Base-by-base conservation (phyloP, 1,140 invertebrate species). In the Laupala kohalensis region DNA sequence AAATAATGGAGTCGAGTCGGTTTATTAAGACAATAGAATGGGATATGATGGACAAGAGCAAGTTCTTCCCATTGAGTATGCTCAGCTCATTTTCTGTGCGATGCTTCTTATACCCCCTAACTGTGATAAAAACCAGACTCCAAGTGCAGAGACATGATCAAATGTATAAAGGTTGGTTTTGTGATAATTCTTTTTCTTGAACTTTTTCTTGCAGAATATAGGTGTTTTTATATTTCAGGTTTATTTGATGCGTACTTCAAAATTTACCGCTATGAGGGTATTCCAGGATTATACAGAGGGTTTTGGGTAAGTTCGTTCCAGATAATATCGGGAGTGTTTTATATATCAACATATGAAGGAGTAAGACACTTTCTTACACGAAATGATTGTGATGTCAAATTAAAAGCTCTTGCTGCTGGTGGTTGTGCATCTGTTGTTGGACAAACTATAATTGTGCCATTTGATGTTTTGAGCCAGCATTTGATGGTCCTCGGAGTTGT, bases 21-120 rank as follows among this genome's bases (percentile, higher is more conserved):
- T 85, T 89, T 67, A 92, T 95, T 74, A 87, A 88, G 53, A 94
- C 90, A n/a, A 97, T 99, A 75, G 95, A 99, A 83, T 97, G 96
- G 93, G 87, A 97, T 73, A 98, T 99, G 95, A 94, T 99, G 93
- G 93, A 99, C 80, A 97, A 97, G 77, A 88, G 85, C 25, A 79
- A 96, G 89, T 86, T 96, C 91, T 84, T 96, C 89, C 95, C 96
- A 4, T 81, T 98, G 62, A 97, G 94, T 67, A 92, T 97, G 83
- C 80, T 96, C 2, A 89, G 88, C 76, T 92, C 90, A 3, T 93
- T 97, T 79, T 85, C 89, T 75, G 90, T 98, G 62, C 86, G 97
- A 67, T 93, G 93, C 78, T 86, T 94, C 69, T 85, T 99, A 3
- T 99, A 98, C 82, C 97, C 97, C 0, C 84, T 99, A 73, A 97